Conservation (phyloP, 2,888 invertebrate species). For the Encarsia formosa region DNA sequence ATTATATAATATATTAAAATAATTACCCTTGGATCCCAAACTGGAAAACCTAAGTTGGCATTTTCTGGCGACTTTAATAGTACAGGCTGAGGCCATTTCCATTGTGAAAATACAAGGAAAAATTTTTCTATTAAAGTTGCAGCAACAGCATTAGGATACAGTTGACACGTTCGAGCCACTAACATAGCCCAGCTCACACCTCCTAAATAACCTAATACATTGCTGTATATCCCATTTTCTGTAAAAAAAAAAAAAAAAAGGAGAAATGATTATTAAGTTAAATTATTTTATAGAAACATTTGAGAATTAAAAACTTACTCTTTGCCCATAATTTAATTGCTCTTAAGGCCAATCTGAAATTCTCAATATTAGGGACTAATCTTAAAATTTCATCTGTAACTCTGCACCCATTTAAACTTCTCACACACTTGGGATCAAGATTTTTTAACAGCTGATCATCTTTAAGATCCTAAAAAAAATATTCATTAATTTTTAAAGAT, state of each 20-base stretch:
- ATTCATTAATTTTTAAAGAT: slow-evolving; percentile 7
- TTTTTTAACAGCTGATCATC: slow-evolving; percentile 92
- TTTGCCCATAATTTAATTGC: slow-evolving; percentile 99
- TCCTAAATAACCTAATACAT: slow-evolving; percentile 94
- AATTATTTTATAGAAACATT: slow-evolving; percentile 29
- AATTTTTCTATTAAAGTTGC: slow-evolving; percentile 96
- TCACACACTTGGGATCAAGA: slow-evolving; percentile 91
- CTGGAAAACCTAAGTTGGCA: slow-evolving; percentile 83
- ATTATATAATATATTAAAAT: not conserved
- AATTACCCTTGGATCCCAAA: slow-evolving; percentile 62
- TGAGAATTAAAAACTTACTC: slow-evolving; percentile 59
- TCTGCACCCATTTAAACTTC: slow-evolving; percentile 95
- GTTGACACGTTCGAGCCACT: slow-evolving; percentile 94
- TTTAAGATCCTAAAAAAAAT: slow-evolving; percentile 69
- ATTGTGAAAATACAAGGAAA: slow-evolving; percentile 95
- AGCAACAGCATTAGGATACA: slow-evolving; percentile 95
- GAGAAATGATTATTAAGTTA: slow-evolving; percentile 1
- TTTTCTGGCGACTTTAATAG: slow-evolving; percentile 87
- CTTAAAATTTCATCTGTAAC: slow-evolving; percentile 98
- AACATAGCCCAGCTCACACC: slow-evolving; percentile 99
- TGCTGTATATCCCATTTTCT: slow-evolving; percentile 97
- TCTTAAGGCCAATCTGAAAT: slow-evolving; percentile 87
- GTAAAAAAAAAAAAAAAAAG: slow-evolving; percentile 34
- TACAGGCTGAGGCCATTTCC: slow-evolving; percentile 99
- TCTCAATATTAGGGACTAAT: slow-evolving; percentile 90